These are phyloP conservation scores for Phoxinus dragarum DNA, from an alignment of 2,797 vertebrate species.

Conservation along the genomic window DNA sequence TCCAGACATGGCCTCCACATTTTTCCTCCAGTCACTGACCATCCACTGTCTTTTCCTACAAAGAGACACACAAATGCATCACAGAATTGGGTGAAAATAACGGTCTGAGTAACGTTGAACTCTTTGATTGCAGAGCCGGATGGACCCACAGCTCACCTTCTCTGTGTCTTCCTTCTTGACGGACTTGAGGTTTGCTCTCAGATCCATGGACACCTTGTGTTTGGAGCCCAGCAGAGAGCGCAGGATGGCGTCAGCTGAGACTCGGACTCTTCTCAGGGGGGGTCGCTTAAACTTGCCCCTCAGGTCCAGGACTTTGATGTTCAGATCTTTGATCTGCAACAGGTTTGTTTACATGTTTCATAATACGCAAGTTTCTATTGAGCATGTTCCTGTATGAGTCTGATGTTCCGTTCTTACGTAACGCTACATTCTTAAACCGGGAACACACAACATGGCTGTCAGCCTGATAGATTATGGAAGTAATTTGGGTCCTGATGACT, in stretches of 20 bases:
- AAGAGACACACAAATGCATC: conserved; percentile 23
- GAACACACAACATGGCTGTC: not conserved
- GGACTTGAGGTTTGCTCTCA: conserved; percentile 95
- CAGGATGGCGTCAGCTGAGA: conserved; percentile 95
- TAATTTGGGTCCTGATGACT: not conserved
- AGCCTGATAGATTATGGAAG: not conserved
- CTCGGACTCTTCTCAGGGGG: conserved; percentile 87
- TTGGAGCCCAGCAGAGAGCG: conserved; percentile 95
- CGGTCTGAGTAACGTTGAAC: not conserved
- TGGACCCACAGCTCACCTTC: conserved; percentile 79
- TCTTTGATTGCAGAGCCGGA: not conserved
- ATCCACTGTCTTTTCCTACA: conserved; percentile 92
- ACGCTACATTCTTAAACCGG: not conserved
- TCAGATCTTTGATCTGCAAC: conserved; percentile 93
- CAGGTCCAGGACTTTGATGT: conserved; percentile 93
- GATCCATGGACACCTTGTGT: conserved; percentile 97
- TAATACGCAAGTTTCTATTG: not conserved
- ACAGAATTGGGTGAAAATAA: not conserved
- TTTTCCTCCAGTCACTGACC: conserved; percentile 97
- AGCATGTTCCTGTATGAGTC: not conserved
- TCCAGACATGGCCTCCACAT: conserved; percentile 97
- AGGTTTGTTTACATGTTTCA: not conserved
- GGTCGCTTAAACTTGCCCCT: conserved; percentile 96
- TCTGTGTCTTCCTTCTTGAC: conserved; percentile 98
- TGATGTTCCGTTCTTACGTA: not conserved